Base-by-base conservation (phyloP, 2,797 vertebrate genomes). In the Smutsia gigantea region DNA sequence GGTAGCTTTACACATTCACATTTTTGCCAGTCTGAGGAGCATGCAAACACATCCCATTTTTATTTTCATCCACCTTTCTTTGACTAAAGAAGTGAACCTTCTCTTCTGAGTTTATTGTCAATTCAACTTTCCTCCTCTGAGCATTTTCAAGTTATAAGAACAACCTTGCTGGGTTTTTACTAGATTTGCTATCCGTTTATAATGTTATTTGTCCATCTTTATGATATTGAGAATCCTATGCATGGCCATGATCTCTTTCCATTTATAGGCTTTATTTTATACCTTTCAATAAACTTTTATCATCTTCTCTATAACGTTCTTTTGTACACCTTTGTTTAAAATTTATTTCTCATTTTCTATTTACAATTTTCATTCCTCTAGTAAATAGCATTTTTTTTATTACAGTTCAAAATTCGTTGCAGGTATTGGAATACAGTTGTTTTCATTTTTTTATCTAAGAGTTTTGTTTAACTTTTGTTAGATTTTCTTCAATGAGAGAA, bases 271-370 rank as follows among this genome's bases (percentile, higher is more conserved):
- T 21, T 51, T 42, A 1, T 61, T 92, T 83, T 79, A 84, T 61
- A 25, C 61, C 17, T 74, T 75, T 61, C 31, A 34, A 78, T 71
- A 89, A 69, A 86, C 12, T 57, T 82, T 79, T 75, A 81, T 63
- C 15, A 85, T 69, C 75, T 95, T 84, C 21, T 91, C 78, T 23
- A 42, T 71, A 57, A 82, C 64, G 4, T 59, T 90, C n/a, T 94
- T 57, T n/a, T n/a, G 59, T 4, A 90, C 5, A 17, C 11, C 7
- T 83, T 69, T 57, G 13, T 79, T 69, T n/a, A 37, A 71, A 81
- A 85, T 81, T 42, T 49, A 81, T 87, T 66, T 75, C 21, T 75
- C 42, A 13, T 42, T 82, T 82, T 61, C 53, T 68, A 63, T 71
- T 78, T 55, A 23, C n/a, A 71, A 31, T 34, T 94, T 53, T 23